Evolutionary conservation across 2,797 vertebrate genomes (phyloP), one percentile per base, ranked within the genome.

Genomic region (Cygnus olor): DNA sequence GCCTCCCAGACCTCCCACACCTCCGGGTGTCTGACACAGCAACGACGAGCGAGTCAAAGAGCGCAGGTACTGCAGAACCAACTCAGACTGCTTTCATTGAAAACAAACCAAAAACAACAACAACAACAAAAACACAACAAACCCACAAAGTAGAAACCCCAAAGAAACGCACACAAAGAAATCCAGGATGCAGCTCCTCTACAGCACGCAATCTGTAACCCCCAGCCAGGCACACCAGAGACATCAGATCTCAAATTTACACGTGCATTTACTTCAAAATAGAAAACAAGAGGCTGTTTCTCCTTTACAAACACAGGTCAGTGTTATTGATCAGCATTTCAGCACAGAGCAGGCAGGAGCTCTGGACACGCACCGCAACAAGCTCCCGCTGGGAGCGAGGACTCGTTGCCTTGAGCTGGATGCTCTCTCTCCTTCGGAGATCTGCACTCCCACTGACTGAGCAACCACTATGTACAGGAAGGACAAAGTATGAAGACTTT

Each of bases 301-400:
- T 77, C 49, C 38, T n/a, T 57, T 18, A 30, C 25, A 42, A 51
- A 42, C 40, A 17, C 44, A 40, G 22, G 21, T 61, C 27, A 18
- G 42, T 12, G 28, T 34, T 61, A 84, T 18, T 64, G 9, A 56
- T 32, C 28, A 32, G 53, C 53, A 10, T 54, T 28, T 54, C 57
- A 79, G 9, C 44, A 64, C 10, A 3, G 14, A 53, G 61, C 2
- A 0, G 21, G 19, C 20, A 64, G 4, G 25, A 80, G 40, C 38
- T 80, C 34, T 65, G 60, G 66, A 44, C 11, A 24, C 0, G 0
- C 14, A 79, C 25, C 9, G 36, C 38, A 20, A 38, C 16, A 40
- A 44, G n/a, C 13, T 45, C 89, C 56, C 61, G 17, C 36, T 11
- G 6, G 56, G n/a, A 56, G 17, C 0, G 0, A 51, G 16, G 0